Percentiles rank a stretch among this genome's conserved stretches.
Conservation (phyloP, 1,140 invertebrate genomes). For the Limonius californicus region DNA sequence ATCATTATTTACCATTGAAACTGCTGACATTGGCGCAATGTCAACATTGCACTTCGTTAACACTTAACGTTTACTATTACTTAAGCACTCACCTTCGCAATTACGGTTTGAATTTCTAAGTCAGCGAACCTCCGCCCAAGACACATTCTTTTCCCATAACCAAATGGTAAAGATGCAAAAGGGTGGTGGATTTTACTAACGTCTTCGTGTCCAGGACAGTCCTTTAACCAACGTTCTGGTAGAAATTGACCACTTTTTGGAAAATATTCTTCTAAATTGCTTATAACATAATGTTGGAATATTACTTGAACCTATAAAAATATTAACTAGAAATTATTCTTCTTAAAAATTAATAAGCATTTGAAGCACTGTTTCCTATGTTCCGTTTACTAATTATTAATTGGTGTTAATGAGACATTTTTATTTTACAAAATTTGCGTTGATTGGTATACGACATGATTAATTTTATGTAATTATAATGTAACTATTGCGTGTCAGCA, state of each 20-base stretch:
- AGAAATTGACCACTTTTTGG: conserved; percentile 64
- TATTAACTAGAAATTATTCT: too few species aligned
- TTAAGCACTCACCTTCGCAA: conserved; percentile 60
- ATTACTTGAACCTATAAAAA: conserved; percentile 70
- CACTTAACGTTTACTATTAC: too few species aligned
- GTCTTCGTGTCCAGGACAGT: not conserved
- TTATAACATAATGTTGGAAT: conserved; percentile 76
- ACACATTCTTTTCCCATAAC: conserved; percentile 72
- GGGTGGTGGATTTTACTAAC: conserved; percentile 48
- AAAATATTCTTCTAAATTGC: conserved; percentile 78
- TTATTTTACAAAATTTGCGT: not conserved
- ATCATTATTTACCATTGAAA: too few species aligned
- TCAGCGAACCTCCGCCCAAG: conserved; percentile 70
- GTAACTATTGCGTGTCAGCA: not conserved
- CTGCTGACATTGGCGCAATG: too few species aligned
- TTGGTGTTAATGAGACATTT: too few species aligned
- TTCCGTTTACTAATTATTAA: too few species aligned
- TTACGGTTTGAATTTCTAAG: conserved; percentile 65
- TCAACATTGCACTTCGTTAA: too few species aligned
- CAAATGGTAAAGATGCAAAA: conserved; percentile 70
- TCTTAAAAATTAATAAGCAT: too few species aligned
- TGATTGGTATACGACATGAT: not conserved
- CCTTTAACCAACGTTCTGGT: conserved; percentile 76
- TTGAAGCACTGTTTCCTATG: too few species aligned
- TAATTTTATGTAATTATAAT: not conserved